Base-by-base conservation (phyloP, 2,113 vertebrate genomes). In the Phalacrocorax aristotelis region DNA sequence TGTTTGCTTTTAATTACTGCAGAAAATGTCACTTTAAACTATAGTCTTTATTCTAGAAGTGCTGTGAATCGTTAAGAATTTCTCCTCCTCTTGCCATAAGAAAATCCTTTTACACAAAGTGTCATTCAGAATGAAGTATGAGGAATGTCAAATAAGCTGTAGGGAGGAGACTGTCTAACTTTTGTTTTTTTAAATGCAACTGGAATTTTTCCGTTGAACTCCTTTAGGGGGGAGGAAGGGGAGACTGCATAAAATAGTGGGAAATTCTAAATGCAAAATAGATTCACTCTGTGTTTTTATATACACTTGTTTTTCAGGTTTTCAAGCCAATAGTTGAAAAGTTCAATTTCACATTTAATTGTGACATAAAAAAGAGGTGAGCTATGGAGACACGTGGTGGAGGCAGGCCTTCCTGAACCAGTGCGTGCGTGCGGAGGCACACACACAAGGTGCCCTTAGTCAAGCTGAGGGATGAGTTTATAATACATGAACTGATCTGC, bases 261-360 rank as follows among this genome's bases (percentile, higher is more conserved):
- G 18, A 82, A 84, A 71, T 70, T 64, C n/a, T n/a, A 77, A 48
- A 48, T 54, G 55, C 13, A 72, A 92, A 72, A 46, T 25, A 70
- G 32, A 82, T 65, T 82, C 2, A 66, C 12, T 44, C 21, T 83
- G 15, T 58, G 11, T 23, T 90, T 96, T 87, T 48, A 52, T 78
- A 11, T 96, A 25, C 94, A 68, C 52, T 97, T 78, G 36, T 85
- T 95, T 97, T 97, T 87, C 97, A 99, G 99, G 99, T 99, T 61
- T 99, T 99, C 93, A 99, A 99, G 97, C 99, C 99, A 36, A 98
- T 99, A 22, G 94, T 98, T 38, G 99, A 99, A 95, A 99, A 98
- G 95, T 99, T 99, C 94, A 99, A 99, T 30, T 98, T 99, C 91
- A 98, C 96, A 9, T 99, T 99, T 96, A 98, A 98, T 88, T 99